Evolutionary conservation across 2,888 invertebrate species (phyloP), one percentile per base, ranked within the genome.

Genomic region (Dermolepida albohirtum): DNA sequence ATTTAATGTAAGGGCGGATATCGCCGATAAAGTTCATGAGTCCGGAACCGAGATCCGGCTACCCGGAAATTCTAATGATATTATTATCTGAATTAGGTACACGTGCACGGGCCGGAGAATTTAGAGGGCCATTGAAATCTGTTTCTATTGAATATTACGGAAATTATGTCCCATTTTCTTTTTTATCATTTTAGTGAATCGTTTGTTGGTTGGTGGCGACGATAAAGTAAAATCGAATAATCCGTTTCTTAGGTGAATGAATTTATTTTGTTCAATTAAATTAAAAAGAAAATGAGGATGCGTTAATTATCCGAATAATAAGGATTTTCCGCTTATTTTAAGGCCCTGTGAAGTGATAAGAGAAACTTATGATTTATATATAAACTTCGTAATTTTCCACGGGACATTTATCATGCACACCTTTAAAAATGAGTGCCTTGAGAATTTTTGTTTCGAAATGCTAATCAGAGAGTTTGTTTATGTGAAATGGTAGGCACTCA

Each of bases 31-130:
- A 68, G 54, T 44, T 47, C 64, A 22, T 40, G 55, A 55, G 17
- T 47, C 64, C 64, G 68, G 64, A 65, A 65, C 55, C 50, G 51
- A 64, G 64, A 55, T 57, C 55, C 67, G 57, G 51, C 27, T 51
- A 39, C 68, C 59, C 64, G 68, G 68, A 68, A 68, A 68, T 65
- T 64, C 64, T 64, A 68, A 68, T 47, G 68, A 64, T 49, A 64
- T 67, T 67, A 63, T 67, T 67, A 67, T 62, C 43, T 51, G 40
- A 62, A 41, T 63, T 54, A 12, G 54, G 54, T 54, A 54, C 22
- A 51, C 40, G 43, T 47, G 47, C 43, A 22, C 27, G 43, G 41
- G 22, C 27, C 41, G 41, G 39, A 47, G 43, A 54, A 65, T 54
- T 54, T 65, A 54, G 17, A 41, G 39, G 54, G 11, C 34, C 43